Evolutionary conservation across 2,888 invertebrate genomes (phyloP), one percentile per base, ranked within the genome.

Genomic region (Cosmia trapezina): DNA sequence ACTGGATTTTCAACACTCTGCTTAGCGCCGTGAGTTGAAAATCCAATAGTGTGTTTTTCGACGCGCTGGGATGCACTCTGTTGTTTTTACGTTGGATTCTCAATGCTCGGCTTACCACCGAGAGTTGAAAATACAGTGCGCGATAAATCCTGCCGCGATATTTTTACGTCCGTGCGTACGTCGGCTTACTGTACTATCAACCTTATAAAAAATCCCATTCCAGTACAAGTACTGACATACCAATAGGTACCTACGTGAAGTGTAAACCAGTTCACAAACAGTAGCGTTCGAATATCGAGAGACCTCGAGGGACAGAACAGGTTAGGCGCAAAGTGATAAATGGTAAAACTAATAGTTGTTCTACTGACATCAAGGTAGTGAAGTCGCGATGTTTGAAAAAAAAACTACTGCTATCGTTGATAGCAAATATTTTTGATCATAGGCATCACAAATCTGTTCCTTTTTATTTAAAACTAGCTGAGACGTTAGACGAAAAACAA

Each of bases 201-300:
- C 17, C 19, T 43, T 47, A n/a, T 43, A 19, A 45, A 63, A 53
- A 53, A 33, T 57, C 17, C 28, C n/a, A n/a, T n/a, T n/a, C n/a
- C 45, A 57, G 17, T 49, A 37, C 22, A 33, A 37, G 19, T 61
- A 45, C 45, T 49, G 63, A 49, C 41, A 62, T 51, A 59, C 45
- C 62, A 69, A 62, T 62, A 66, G 19, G 73, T 70, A 83, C 28
- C 7, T 28, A 17, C 65, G 73, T 59, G 63, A 86, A 28, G 81
- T 88, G 86, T 71, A 76, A 91, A 91, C 86, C 76, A 86, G 85
- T 89, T 80, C 68, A 80, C 78, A 88, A 88, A 89, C 83, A 88
- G 72, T 78, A 80, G 76, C 71, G 78, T 74, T 80, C 68, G 76
- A 68, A 70, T 63, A 72, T 57, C 62, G 8, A 73, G 71, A 84